Evolutionary conservation across 30 jellyfish, hydroid and myxozoan species (phyloP), one percentile per base, ranked within the genome.

Genomic region (Pseudorhiza aurosa): DNA sequence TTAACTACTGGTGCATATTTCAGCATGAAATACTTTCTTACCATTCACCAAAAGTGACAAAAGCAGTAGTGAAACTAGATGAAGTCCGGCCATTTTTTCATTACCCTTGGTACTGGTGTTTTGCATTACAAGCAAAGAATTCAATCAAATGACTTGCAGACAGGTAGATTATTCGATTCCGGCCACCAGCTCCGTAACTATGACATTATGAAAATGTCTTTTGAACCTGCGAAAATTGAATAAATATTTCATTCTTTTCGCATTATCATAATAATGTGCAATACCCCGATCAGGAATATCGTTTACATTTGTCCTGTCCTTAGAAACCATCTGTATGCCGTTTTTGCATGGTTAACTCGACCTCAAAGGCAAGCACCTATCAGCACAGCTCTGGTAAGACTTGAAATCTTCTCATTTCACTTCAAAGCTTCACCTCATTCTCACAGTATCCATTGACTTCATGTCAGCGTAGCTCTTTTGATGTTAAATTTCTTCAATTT

Each of bases 101-200:
- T 39, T 39, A 12, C 50, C 10, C 12, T 39, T 39, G 50, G 12
- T 5, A 39, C 10, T 5, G 7, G 50, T 7, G 50, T 39, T 39
- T 39, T 39, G 7, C 50, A 39, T 39, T 39, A 39, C 7, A 39
- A 5, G 12, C 50, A 39, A 39, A 5, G 12, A 5, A 39, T 39
- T 39, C 10, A 39, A 39, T 39, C 10, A 39, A 39, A 39, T 39
- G 19, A 18, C 10, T 2, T 17, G 30, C 19, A 53, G 67, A 15
- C 67, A 53, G 67, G 67, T 53, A 53, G 37, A 6, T 53, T 10
- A 53, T 53, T n/a, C 24, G 30, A 12, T 53, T 12, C 67, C 36
- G 67, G 91, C 77, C 91, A 80, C 91, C 91, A 67, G 91, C 74
- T 14, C 68, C 12, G 77, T 80, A 32, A 17, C 91, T 46, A 80